Conservation (phyloP, 2,113 vertebrate genomes). For the Brachypteracias leptosomus region DNA sequence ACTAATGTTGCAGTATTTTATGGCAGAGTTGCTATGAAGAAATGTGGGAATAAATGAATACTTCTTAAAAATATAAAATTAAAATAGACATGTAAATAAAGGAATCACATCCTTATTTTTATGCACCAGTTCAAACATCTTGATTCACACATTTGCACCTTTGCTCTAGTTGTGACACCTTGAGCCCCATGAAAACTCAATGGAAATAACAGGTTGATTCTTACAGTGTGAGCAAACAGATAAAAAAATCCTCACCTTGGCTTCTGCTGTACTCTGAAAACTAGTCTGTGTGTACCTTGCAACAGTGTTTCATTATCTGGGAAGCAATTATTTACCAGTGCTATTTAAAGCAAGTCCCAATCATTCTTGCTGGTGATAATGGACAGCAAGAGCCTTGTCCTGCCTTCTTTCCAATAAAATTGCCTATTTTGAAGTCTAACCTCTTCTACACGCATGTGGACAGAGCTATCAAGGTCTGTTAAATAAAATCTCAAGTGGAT, state of each 20-base stretch:
- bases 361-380: not conserved
- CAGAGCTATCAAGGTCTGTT: not conserved
- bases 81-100: not conserved
- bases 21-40: not conserved
- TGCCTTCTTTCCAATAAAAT: not conserved
- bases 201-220: not conserved
- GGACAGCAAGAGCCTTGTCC: not conserved
- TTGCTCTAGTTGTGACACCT: not conserved
- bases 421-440: not conserved
- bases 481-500: not conserved
- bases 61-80: not conserved
- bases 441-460: not conserved
- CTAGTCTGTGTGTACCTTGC: not conserved
- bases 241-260: not conserved
- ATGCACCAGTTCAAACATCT: not conserved
- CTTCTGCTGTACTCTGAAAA: not conserved
- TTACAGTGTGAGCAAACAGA: not conserved
- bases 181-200: not conserved
- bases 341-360: not conserved
- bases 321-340: not conserved
- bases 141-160: not conserved
- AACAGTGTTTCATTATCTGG: not conserved
- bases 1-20: not conserved
- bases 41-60: not conserved
- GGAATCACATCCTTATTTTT: not conserved